Base-by-base conservation (phyloP, 2,113 vertebrate genomes). In the Trichomycterus rosablanca region DNA sequence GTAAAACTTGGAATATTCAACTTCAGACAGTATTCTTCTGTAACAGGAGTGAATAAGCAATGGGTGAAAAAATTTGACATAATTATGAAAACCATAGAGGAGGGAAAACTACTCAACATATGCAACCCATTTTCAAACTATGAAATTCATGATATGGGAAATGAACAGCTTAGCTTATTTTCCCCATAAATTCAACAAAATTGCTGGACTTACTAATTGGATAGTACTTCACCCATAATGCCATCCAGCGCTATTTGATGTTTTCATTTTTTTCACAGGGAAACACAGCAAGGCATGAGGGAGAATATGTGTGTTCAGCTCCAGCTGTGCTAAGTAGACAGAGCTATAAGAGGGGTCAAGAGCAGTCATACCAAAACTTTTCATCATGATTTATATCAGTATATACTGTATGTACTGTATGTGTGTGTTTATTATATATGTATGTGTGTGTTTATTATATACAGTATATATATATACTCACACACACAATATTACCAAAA, bases 101-200 rank as follows among this genome's bases (percentile, higher is more conserved):
- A 70, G 58, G 68, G 71, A 63, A 66, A 9, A 12, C 18, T 11
- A 28, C 55, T 56, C 49, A 37, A 53, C 80, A 85, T 78, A 57
- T 85, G 81, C 60, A 77, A 84, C 30, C 75, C 61, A 81, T 84
- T 85, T 84, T 37, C 71, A 67, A 68, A 71, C 70, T 34, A 30
- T 30, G 61, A 61, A 56, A 59, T 54, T 67, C 20, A 58, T 14
- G 18, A 52, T 58, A 77, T 83, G 79, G 78, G 78, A 81, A 81
- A 78, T 70, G 71, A 72, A 73, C 53, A 71, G 52, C 68, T 59
- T 72, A 65, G 67, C 19, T 64, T 61, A 52, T 66, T 63, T 66
- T 80, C 50, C 57, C 46, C 63, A 68, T 66, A 73, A 83, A 81
- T 75, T 68, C 40, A 81, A 78, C 72, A 80, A 71, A 76, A 75